Evolutionary conservation across 2,797 vertebrate species (phyloP).

Genomic region (Mormyrus proboscirostris): DNA sequence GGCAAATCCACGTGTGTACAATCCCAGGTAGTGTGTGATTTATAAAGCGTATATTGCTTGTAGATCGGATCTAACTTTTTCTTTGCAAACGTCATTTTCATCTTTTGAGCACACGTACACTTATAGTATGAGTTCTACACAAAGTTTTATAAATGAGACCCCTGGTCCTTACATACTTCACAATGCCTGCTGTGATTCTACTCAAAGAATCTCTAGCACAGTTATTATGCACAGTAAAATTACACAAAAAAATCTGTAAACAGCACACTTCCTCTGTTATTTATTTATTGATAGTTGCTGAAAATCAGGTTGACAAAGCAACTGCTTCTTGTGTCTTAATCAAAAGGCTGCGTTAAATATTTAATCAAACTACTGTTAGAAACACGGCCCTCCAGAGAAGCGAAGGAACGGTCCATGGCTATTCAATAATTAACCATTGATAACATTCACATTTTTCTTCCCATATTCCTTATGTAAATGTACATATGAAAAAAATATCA

Average conservation of each 20-base stretch:
- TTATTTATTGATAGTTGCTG: background rate
- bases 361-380: slow-evolving; percentile 20
- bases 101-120: no score
- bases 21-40: no score
- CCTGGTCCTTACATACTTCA: background rate
- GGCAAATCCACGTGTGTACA: no score
- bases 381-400: background rate
- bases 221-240: background rate
- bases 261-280: background rate
- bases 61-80: no score
- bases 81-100: no score
- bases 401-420: background rate
- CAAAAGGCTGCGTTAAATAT: slow-evolving; percentile 15
- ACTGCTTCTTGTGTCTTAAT: slow-evolving; percentile 9
- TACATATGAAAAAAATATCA: background rate
- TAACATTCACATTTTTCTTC: slow-evolving; percentile 11
- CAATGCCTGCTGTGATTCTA: background rate
- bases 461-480: background rate
- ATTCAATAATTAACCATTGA: background rate
- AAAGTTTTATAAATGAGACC: no score
- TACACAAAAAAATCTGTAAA: background rate
- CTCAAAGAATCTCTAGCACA: background rate
- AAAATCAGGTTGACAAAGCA: background rate
- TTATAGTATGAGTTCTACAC: no score
- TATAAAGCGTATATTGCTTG: no score